Evolutionary conservation across 2,113 vertebrate species (phyloP).

Genomic region (Brachirus orientalis): DNA sequence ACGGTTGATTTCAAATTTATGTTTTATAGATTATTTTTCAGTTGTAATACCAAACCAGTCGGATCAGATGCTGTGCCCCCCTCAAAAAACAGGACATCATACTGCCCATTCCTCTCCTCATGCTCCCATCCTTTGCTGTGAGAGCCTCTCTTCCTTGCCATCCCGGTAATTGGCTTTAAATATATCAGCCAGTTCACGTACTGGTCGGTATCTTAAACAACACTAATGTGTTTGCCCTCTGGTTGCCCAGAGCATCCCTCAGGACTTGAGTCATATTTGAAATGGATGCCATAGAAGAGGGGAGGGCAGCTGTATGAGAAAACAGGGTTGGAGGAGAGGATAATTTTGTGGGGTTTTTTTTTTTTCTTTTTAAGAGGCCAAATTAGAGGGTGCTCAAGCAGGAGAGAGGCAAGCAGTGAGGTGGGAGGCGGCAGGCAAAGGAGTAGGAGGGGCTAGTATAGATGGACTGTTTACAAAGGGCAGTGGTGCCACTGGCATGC

Average conservation of each 20-base stretch:
- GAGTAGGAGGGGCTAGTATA: conserved; percentile 59
- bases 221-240: conserved; percentile 76
- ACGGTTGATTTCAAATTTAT: neutral
- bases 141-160: conserved; percentile 49
- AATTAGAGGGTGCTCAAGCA: conserved; percentile 50
- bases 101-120: conserved; percentile 5
- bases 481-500: conserved; percentile 67
- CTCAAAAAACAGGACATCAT: neutral
- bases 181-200: conserved; percentile 79
- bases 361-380: conserved; percentile 78
- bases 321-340: conserved; percentile 46
- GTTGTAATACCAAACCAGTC: too few species aligned
- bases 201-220: conserved; percentile 74
- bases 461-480: conserved; percentile 75
- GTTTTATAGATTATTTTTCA: neutral
- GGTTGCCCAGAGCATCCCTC: conserved; percentile 64
- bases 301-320: conserved; percentile 36
- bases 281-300: conserved; percentile 52
- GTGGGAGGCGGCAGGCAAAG: conserved; percentile 19
- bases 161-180: conserved; percentile 79
- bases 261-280: conserved; percentile 79
- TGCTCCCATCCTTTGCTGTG: conserved; percentile 23
- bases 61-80: neutral
- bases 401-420: conserved; percentile 35
- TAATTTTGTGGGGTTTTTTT: conserved; percentile 66